Conservation (phyloP, 2,888 invertebrate species). For the Ochlodes sylvanus region DNA sequence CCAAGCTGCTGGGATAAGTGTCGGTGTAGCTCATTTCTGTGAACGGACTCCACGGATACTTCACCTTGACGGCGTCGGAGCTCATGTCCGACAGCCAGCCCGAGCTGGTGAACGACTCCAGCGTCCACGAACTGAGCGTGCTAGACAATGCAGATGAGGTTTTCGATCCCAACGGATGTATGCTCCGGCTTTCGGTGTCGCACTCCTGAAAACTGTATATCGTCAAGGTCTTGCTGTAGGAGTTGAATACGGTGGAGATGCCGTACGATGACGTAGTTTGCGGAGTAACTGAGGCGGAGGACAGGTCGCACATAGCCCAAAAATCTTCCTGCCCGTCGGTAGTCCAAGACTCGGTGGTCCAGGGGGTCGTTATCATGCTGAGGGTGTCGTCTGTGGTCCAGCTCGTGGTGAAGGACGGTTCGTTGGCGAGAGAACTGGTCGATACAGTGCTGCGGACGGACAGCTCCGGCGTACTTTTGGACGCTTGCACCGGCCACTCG, state of each 20-base stretch:
- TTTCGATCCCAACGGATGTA: background rate
- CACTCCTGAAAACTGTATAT: conserved; percentile 7
- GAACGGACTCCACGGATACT: conserved; percentile 57
- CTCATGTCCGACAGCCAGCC: conserved; percentile 36
- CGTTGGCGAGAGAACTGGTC: conserved; percentile 13
- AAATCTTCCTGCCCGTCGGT: conserved; percentile 1
- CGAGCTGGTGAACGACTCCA: conserved; percentile 55
- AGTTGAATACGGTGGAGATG: conserved; percentile 16
- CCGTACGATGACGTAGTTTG: conserved; percentile 48
- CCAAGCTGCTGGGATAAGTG: conserved; percentile 55
- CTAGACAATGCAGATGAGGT: conserved; percentile 12
- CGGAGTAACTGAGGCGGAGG: conserved; percentile 44
- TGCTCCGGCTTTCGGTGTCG: conserved; percentile 5
- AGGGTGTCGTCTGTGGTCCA: conserved; percentile 51
- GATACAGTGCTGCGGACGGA: background rate
- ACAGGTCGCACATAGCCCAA: background rate
- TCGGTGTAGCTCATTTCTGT: conserved; percentile 49
- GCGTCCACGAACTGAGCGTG: conserved; percentile 57
- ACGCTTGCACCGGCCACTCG: conserved; percentile 20
- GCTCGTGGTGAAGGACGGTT: conserved; percentile 9
- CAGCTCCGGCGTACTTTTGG: conserved; percentile 36
- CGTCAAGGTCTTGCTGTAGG: conserved; percentile 25
- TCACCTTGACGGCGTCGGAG: conserved; percentile 43
- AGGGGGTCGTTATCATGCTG: conserved; percentile 62
- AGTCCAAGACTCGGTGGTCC: conserved; percentile 58